A percentile compares a stretch with the other conserved stretches of the same genome.
These are phyloP conservation scores for Actinernus sp. DNA, from an alignment of 92 coral and sea anemone genomes.

Conservation along the genomic window DNA sequence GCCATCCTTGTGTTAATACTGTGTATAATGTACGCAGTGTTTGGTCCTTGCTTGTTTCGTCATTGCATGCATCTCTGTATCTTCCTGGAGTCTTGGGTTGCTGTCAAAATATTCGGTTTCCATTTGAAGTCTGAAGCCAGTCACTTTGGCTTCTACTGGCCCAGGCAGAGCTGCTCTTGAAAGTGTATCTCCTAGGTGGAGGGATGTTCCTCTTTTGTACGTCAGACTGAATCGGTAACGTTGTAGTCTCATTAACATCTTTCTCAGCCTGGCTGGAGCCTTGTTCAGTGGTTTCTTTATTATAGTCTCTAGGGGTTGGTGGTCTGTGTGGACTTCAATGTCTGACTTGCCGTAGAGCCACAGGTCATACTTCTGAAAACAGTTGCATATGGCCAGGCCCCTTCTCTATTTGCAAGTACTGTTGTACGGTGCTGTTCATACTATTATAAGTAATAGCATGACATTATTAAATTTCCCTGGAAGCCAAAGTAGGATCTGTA, in stretches of 20 bases:
- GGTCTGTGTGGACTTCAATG: conserved; percentile 50
- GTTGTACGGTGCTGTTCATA: conserved; percentile 49
- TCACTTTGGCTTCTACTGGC: conserved; percentile 39
- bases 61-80: neutral
- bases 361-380: conserved; percentile 54
- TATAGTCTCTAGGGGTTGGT: conserved; percentile 46
- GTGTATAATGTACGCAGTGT: neutral
- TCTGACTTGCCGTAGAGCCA: conserved; percentile 49
- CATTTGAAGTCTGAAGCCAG: conserved; percentile 54
- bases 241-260: no score
- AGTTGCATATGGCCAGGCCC: conserved; percentile 52
- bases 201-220: no score
- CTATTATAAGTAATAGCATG: no score
- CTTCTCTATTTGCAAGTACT: conserved; percentile 43
- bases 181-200: no score
- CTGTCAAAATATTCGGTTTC: neutral
- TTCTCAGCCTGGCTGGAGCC: no score
- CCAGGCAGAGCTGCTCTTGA: no score
- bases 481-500: no score
- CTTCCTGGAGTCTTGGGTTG: neutral
- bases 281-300: conserved; percentile 42
- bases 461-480: no score
- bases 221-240: no score
- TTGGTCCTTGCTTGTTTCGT: no score
- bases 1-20: neutral